A percentile compares a stretch with the other conserved stretches of the same genome.
Evolutionary conservation across 2,113 vertebrate species (phyloP).

Genomic region (Athene noctua): DNA sequence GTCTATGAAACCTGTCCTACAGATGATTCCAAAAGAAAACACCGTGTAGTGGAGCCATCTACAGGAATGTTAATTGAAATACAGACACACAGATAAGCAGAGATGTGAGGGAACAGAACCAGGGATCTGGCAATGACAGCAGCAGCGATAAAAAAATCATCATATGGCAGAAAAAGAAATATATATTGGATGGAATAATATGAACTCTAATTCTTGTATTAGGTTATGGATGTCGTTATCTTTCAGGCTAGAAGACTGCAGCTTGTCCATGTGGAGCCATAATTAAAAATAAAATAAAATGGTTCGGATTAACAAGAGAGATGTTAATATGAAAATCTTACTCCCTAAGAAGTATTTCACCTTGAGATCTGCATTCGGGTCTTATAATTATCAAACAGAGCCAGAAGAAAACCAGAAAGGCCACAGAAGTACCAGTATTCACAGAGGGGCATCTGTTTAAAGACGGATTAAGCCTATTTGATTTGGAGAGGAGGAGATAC

Average conservation of each 20-base stretch:
- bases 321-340: neutral
- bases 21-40: neutral
- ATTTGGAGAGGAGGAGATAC: neutral
- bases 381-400: neutral
- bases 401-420: neutral
- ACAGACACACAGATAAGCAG: neutral
- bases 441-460: neutral
- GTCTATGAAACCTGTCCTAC: neutral
- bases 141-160: neutral
- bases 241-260: neutral
- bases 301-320: neutral
- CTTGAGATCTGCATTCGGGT: neutral
- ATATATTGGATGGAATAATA: neutral
- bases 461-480: neutral
- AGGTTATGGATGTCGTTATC: neutral
- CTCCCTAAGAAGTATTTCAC: neutral
- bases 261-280: neutral
- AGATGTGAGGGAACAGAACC: neutral
- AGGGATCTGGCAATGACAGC: neutral
- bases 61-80: constrained; percentile 12
- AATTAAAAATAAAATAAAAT: neutral
- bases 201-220: neutral
- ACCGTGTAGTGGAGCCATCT: constrained; percentile 18
- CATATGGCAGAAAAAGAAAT: neutral
- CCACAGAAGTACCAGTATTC: neutral